phyloP scores from a whole-genome alignment of 37 sponge, comb jelly and placozoan species.

The Chondrosia reniformis region DNA sequence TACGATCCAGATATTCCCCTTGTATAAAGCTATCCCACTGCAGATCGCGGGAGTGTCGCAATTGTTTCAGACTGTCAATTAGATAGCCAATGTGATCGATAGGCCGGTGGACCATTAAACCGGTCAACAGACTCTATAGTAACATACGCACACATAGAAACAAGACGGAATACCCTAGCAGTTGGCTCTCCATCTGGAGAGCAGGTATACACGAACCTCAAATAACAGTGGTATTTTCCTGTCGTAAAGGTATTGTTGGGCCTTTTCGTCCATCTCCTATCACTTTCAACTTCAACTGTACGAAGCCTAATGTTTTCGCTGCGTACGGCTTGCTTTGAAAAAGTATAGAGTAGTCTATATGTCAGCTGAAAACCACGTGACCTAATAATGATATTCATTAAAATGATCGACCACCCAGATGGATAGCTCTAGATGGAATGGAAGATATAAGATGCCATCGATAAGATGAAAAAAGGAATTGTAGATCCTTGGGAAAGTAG shows the following conservation, averaged over 20 bases:
- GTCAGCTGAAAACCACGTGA: too few species aligned
- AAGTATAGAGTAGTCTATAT: too few species aligned
- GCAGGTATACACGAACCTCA: slow-evolving; percentile 41
- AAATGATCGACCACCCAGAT: slow-evolving; percentile 12
- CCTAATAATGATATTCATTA: slow-evolving; percentile 11
- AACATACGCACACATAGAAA: not conserved
- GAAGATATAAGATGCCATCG: too few species aligned
- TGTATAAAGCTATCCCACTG: slow-evolving; percentile 38
- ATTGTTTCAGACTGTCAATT: slow-evolving; percentile 34
- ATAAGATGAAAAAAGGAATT: not conserved
- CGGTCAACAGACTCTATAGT: slow-evolving; percentile 58
- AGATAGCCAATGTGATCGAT: slow-evolving; percentile 48
- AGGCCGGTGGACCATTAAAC: slow-evolving; percentile 53
- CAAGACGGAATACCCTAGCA: not conserved
- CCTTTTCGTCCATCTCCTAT: slow-evolving; percentile 43
- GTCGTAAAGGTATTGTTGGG: slow-evolving; percentile 45
- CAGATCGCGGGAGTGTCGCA: slow-evolving; percentile 12
- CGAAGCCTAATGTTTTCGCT: too few species aligned
- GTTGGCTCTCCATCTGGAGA: too few species aligned
- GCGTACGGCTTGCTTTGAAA: too few species aligned
- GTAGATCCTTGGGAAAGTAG: slow-evolving; percentile 2
- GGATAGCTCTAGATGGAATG: not conserved
- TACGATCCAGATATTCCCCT: not conserved
- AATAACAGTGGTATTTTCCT: slow-evolving; percentile 57
- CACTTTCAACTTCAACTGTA: too few species aligned